These are phyloP conservation scores for Sipunculus nudus DNA, from an alignment of 2,888 invertebrate species.

Conservation along the genomic window DNA sequence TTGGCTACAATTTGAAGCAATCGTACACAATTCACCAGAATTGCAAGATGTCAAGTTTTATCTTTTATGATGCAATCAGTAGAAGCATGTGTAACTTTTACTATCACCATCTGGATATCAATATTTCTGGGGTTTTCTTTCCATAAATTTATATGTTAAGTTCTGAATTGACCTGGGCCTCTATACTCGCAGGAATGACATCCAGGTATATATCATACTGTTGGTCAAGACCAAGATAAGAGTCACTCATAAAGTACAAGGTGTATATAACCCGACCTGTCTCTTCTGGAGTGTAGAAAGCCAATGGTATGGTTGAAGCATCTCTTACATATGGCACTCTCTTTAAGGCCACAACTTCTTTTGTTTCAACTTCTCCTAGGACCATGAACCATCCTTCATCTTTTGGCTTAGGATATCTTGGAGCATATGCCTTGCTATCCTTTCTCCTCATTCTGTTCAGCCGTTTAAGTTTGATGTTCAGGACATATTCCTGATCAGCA, in stretches of 20 bases:
- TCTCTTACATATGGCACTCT: conserved; percentile 70
- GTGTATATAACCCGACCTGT: conserved; percentile 77
- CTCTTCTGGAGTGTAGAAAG: conserved; percentile 73
- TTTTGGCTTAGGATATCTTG: conserved; percentile 90
- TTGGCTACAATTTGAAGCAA: too few relatives aligned
- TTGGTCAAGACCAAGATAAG: conserved; percentile 92
- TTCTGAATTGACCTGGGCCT: conserved; percentile 60
- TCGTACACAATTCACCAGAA: too few relatives aligned
- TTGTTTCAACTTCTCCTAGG: conserved; percentile 77
- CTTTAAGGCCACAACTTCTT: conserved; percentile 84
- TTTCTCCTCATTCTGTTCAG: conserved; percentile 52
- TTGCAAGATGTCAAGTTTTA: too few relatives aligned
- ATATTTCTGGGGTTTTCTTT: too few relatives aligned
- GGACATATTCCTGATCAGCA: conserved; percentile 79
- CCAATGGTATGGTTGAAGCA: conserved; percentile 64
- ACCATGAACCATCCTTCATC: conserved; percentile 96
- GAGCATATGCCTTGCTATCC: conserved; percentile 76
- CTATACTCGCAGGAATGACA: conserved; percentile 54
- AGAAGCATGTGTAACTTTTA: too few relatives aligned
- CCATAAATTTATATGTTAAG: too few relatives aligned
- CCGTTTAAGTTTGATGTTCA: conserved; percentile 69
- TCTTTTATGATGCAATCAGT: too few relatives aligned
- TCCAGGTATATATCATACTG: conserved; percentile 74
- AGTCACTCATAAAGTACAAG: conserved; percentile 89
- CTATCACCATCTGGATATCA: too few relatives aligned